These are phyloP conservation scores for Myotis daubentonii DNA, from an alignment of 2,797 vertebrate genomes.

Conservation along the genomic window DNA sequence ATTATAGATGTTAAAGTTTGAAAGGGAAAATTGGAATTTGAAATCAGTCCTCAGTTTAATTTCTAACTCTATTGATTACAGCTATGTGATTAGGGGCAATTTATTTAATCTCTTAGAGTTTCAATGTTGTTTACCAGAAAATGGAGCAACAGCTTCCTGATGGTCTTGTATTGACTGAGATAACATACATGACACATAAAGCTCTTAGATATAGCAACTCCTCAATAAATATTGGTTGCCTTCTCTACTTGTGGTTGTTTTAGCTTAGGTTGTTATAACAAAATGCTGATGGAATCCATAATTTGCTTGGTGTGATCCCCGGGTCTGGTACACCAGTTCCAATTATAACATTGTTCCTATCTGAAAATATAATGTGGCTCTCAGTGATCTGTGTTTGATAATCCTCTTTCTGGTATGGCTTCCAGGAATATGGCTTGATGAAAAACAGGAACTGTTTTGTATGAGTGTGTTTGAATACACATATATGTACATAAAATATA, in stretches of 20 bases:
- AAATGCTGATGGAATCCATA: slow-evolving; percentile 32
- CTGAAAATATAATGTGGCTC: slow-evolving; percentile 48
- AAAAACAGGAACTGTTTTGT: slow-evolving; percentile 62
- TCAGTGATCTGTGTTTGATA: slow-evolving; percentile 63
- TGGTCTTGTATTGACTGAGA: background rate
- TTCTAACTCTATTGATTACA: slow-evolving; percentile 60
- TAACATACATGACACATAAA: background rate
- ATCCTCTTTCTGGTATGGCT: slow-evolving; percentile 51
- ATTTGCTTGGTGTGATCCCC: slow-evolving; percentile 48
- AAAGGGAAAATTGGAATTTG: background rate
- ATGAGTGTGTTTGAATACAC: slow-evolving; percentile 45
- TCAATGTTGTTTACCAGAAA: background rate
- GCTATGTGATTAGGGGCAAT: background rate
- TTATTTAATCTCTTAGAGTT: background rate
- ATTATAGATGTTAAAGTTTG: background rate
- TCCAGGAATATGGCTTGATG: slow-evolving; percentile 55
- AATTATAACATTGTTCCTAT: slow-evolving; percentile 52
- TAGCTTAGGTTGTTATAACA: slow-evolving; percentile 31
- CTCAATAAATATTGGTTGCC: slow-evolving; percentile 24
- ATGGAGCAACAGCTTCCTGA: background rate
- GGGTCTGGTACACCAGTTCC: slow-evolving; percentile 6
- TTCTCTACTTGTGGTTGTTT: background rate
- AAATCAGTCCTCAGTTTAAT: slow-evolving; percentile 62
- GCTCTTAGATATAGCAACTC: background rate
- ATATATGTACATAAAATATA: slow-evolving; percentile 36